Evolutionary conservation across 1,140 invertebrate genomes (phyloP), one percentile per base, ranked within the genome.

Genomic region (Aphaenogaster ashmeadi): DNA sequence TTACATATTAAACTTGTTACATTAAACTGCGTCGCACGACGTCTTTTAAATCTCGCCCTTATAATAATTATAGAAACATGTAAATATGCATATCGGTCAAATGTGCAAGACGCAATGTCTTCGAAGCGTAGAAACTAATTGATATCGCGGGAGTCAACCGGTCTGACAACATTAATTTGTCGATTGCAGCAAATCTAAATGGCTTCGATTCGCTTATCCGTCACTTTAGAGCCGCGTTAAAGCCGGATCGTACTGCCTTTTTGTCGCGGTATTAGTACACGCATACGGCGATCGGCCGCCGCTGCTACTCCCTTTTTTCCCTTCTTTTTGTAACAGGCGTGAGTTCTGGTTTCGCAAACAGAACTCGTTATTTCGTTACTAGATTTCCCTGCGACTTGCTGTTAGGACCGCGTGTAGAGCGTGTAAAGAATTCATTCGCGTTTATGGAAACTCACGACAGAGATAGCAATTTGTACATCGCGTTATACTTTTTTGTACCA

Each of bases 321-420:
- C 56, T 58, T 62, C 50, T 81, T 67, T 87, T 69, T 79, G 44
- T 27, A 60, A 60, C 54, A 38, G 52, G n/a, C 62, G 44, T 41
- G 60, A 87, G 54, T 81, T 81, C 75, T 60, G 77, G 44, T 87
- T 87, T 87, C 85, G 85, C 85, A 87, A 87, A 84, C 69, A 86
- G 54, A 86, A 88, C 87, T 88, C 81, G 81, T 88, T 88, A 88
- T 85, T 88, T 88, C 87, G 87, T 88, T 85, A 88, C 50, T 64
- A 60, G 75, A 78, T 79, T 87, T 90, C 60, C 88, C 74, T 78
- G 80, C 47, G 47, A 79, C 62, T 38, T 50, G 84, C 50, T 58
- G 60, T 62, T 69, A 67, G 83, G 54, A 56, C 52, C 77, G 74
- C 72, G 66, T 13, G 44, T 13, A 58, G 77, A 72, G 69, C 74